Evolutionary conservation across 1,140 invertebrate species (phyloP).

Genomic region (Solenopsis invicta): DNA sequence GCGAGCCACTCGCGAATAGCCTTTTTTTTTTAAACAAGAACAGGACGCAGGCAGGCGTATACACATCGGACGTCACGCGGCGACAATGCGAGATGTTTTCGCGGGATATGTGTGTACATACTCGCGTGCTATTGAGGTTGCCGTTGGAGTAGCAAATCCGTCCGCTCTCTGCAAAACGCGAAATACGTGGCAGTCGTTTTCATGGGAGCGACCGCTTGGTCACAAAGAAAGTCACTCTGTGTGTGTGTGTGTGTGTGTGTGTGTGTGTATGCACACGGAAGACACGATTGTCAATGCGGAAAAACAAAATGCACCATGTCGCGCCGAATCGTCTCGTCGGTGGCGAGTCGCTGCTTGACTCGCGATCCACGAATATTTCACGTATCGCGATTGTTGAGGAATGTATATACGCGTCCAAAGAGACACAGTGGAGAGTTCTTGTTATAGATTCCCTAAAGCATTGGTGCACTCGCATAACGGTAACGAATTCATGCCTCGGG

Average conservation of each 20-base stretch:
- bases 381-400: background rate
- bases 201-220: background rate
- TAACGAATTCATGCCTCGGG: slow-evolving; percentile 19
- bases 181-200: slow-evolving; percentile 54
- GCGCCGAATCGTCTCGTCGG: background rate
- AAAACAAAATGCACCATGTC: slow-evolving; percentile 33
- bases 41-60: slow-evolving; percentile 18
- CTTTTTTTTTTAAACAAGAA: slow-evolving; percentile 49
- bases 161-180: slow-evolving; percentile 9
- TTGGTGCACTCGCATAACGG: background rate
- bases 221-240: slow-evolving; percentile 42
- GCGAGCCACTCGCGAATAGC: slow-evolving; percentile 36
- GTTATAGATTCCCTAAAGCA: slow-evolving; percentile 33
- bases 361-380: slow-evolving; percentile 43
- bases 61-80: slow-evolving; percentile 17
- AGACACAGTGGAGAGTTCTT: background rate
- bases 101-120: background rate
- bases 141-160: slow-evolving; percentile 52
- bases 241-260: background rate
- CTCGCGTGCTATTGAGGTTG: slow-evolving; percentile 28
- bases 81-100: slow-evolving; percentile 35
- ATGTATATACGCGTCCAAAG: background rate
- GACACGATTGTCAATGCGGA: slow-evolving; percentile 22
- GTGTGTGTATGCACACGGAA: background rate
- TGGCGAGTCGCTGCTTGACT: slow-evolving; percentile 31